Evolutionary conservation across 2,888 invertebrate genomes (phyloP), one percentile per base, ranked within the genome.

Genomic region (Cremastobaeus sp.): DNA sequence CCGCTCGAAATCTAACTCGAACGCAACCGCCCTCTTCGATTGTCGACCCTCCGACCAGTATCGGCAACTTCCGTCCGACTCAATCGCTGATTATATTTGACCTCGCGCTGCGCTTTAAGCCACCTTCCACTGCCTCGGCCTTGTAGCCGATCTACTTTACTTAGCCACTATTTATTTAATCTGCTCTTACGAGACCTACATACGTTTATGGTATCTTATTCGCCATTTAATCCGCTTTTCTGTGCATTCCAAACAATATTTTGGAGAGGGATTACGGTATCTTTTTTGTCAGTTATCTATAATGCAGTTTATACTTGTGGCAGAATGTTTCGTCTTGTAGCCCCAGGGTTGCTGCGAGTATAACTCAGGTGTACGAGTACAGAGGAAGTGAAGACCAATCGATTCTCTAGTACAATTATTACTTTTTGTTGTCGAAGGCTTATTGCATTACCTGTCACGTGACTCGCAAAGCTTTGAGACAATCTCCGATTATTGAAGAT

Each of bases 131-230:
- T 25, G 20, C 45, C 60, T 55, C 64, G 59, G 60, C 74, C 74
- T 70, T 62, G 62, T 37, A 47, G 69, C 54, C 74, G 76, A 78
- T 76, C 78, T 73, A 76, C 72, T 76, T 76, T 76, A 71, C 66
- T 70, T 68, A 65, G 73, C 68, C 65, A 66, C 52, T 65, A 57
- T 62, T 72, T 69, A 57, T 74, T 77, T 77, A 76, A 78, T 77
- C 77, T 72, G 60, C 72, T 73, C 70, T 77, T 76, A 54, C 68
- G 70, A 65, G 74, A 70, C 70, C 74, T 74, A 66, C 65, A 70
- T 70, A 60, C 68, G 55, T 66, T 73, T 57, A 73, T 59, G 74
- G 64, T 69, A 74, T 74, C 69, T 54, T 60, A 74, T 70, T 74
- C 64, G 57, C 18, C 14, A 17, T 41, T 66, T 68, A 59, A 69